Conservation (phyloP, 2,888 invertebrate genomes). For the Pyrocoelia pectoralis region DNA sequence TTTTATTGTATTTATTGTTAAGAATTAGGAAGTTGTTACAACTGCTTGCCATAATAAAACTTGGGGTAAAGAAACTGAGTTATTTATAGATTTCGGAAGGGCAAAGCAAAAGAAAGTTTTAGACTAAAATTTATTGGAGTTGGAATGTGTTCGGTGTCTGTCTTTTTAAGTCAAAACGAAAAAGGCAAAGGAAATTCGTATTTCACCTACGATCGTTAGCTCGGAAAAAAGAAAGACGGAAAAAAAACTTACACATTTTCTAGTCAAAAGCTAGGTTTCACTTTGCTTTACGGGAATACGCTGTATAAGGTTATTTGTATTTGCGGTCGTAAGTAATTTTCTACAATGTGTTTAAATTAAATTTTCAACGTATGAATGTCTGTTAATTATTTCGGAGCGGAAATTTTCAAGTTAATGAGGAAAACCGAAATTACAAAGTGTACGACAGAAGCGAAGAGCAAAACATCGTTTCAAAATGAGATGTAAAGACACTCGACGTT, state of each 20-base stretch:
- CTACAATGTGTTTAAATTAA: not conserved
- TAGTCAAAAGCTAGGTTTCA: no score
- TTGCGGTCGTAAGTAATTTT: not conserved
- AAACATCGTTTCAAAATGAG: not conserved
- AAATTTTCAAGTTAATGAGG: not conserved
- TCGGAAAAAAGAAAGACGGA: no score
- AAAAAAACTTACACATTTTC: no score
- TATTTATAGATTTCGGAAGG: conserved; percentile 14
- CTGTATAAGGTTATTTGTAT: no score
- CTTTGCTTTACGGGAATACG: no score
- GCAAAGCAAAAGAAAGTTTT: conserved; percentile 4
- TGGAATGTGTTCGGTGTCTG: conserved; percentile 7
- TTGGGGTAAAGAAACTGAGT: not conserved
- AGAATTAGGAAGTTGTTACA: conserved; percentile 12
- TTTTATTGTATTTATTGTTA: conserved; percentile 9
- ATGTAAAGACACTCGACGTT: conserved; percentile 1
- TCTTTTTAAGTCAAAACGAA: conserved; percentile 8
- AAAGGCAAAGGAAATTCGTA: conserved; percentile 8
- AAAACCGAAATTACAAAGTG: not conserved
- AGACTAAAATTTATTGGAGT: conserved; percentile 11
- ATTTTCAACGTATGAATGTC: not conserved
- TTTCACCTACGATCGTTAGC: conserved; percentile 6
- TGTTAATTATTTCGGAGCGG: not conserved
- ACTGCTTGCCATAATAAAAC: conserved; percentile 5
- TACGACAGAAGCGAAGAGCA: not conserved